Base-by-base conservation (phyloP, 2,888 invertebrate species). In the Napeogenes inachia region DNA sequence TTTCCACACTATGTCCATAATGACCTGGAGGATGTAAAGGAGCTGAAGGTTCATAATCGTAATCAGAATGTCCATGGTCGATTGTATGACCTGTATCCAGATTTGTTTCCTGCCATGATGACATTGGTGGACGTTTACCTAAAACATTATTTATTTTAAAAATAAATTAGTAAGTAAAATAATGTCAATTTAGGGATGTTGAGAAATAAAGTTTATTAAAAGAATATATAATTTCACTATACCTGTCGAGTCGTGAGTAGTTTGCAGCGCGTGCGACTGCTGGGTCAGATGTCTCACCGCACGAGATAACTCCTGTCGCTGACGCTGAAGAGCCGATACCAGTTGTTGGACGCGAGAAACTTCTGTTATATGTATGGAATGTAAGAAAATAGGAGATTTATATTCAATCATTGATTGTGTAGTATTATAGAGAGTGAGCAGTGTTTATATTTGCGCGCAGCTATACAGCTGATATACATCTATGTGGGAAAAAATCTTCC, bases 61-160 rank as follows among this genome's bases (percentile, higher is more conserved):
- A 83, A 12, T 88, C 84, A 0, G 77, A 72, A 45, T 93, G 84
- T 3, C 93, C 94, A 71, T 94, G 94, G 78, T 97, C 96, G 59
- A 93, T 90, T 0, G 95, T 94, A 64, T 93, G 92, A 76, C 95
- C 94, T 0, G 95, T 94, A 80, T 98, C 98, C 38, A 98, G 86
- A 84, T 98, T 98, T 0, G 98, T 98, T 85, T 98, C 97, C 61
- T 95, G 92, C 95, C 98, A 97, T 0, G 94, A 93, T 2, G 94
- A 94, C 56, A 92, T 93, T 21, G 93, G 91, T 38, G 54, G 68
- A 59, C 61, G 66, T 33, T 68, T 65, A 8, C 62, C 68, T 68
- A 35, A 8, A 61, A 21, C n/a, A 50, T 10, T 8, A 50, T 13
- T 13, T 6, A 1, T 0, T 21, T 21, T 21, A 21, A 21, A 21